Percentiles rank a stretch among this genome's conserved stretches.
Evolutionary conservation across 2,113 vertebrate genomes (phyloP).

Genomic region (Plestiodon gilberti): DNA sequence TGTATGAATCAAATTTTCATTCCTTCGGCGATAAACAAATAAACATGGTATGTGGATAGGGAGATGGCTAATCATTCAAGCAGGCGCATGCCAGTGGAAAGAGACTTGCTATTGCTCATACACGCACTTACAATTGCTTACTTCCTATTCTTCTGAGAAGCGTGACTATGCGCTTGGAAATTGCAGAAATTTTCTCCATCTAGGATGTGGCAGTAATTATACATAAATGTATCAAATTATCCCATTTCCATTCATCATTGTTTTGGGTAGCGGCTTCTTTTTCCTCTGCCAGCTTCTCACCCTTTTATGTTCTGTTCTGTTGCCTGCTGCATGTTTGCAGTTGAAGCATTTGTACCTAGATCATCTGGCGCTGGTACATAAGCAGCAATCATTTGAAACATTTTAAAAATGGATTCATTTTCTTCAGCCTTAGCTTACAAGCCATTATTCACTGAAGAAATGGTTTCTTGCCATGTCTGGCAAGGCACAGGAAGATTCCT

Average conservation of each 20-base stretch:
- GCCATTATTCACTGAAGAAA: not conserved
- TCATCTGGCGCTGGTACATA: not conserved
- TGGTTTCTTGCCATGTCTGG: not conserved
- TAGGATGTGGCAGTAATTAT: not conserved
- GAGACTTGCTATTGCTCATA: not conserved
- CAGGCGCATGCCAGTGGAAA: not conserved
- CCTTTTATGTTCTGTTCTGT: not conserved
- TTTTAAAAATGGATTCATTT: not conserved
- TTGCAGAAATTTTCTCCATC: not conserved
- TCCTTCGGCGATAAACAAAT: not conserved
- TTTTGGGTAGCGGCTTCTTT: not conserved
- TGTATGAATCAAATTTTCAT: not conserved
- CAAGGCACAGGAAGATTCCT: not conserved
- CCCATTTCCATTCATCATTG: not conserved
- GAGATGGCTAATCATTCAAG: not conserved
- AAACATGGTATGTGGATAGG: not conserved
- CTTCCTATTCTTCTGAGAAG: not conserved
- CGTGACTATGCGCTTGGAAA: not conserved
- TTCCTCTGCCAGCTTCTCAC: fast-evolving
- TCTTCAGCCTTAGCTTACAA: not conserved
- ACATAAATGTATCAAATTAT: not conserved
- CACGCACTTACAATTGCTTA: not conserved
- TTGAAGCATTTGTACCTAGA: not conserved
- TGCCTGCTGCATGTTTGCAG: not conserved
- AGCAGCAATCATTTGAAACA: not conserved